These are phyloP conservation scores for Tragelaphus buxtoni DNA, from an alignment of 2,113 vertebrate genomes.

Conservation along the genomic window DNA sequence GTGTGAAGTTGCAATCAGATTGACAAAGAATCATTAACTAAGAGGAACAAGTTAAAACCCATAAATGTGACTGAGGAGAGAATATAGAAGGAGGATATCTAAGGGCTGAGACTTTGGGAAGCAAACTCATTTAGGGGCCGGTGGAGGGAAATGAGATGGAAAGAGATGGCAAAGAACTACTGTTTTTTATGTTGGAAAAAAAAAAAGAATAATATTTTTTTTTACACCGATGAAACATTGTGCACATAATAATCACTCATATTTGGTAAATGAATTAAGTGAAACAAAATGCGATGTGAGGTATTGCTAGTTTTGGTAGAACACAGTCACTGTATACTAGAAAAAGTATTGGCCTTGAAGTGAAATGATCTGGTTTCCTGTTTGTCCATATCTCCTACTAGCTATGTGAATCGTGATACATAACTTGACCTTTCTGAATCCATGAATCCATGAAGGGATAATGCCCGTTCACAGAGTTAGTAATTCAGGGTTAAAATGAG, in stretches of 20 bases:
- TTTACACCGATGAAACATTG: neutral
- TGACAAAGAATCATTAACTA: neutral
- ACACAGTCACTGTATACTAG: neutral
- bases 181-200: neutral
- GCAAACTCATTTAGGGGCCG: neutral
- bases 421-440: neutral
- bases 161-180: neutral
- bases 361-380: neutral
- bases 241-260: neutral
- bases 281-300: neutral
- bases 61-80: neutral
- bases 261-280: neutral
- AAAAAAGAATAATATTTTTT: neutral
- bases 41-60: neutral
- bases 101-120: neutral
- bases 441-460: neutral
- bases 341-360: neutral
- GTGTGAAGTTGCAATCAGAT: neutral
- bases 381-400: neutral
- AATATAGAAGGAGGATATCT: neutral
- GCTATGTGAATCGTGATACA: neutral
- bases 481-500: neutral
- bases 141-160: neutral
- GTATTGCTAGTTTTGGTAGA: neutral
- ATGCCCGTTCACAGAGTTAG: neutral